Base-by-base conservation (phyloP, 2,797 vertebrate genomes). In the Pipistrellus kuhlii region DNA sequence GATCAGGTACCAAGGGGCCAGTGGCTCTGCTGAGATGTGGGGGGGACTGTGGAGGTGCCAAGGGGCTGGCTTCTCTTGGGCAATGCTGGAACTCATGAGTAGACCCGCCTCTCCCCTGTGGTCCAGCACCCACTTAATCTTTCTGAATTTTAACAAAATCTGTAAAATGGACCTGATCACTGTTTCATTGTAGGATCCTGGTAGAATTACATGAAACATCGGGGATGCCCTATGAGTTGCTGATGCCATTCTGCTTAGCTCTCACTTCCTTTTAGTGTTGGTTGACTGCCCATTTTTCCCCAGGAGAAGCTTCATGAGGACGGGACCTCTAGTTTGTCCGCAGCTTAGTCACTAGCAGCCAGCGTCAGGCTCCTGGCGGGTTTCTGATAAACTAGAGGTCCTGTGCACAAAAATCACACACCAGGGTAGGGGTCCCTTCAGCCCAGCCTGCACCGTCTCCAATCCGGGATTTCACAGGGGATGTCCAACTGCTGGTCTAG, bases 31-130 rank as follows among this genome's bases (percentile, higher is more conserved):
- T 41, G 41, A 27, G 78, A 38, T 66, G 17, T 25, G 12, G 75
- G 3, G 7, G 75, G 5, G 38, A 30, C 21, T 3, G 1, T 30
- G 59, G 35, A 11, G 21, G 4, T 15, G 6, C 48, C 32, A 4
- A 25, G 8, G 30, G 48, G 2, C 57, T 66, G 41, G 46, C 30
- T 23, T 76, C 87, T 69, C 17, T 4, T 3, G 27, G 35, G 66
- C 1, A 0, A 1, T 11, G 11, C 12, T 11, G 5, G 66, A 59
- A 62, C 41, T 25, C 3, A 0, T 15, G 57, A 9, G 9, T 25
- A 2, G 6, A 17, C n/a, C 71, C 30, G 27, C 44, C 32, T 23
- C 4, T 35, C 27, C n/a, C 4, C 41, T 59, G 7, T 5, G 1
- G n/a, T 13, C 51, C 38, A 30, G 20, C 69, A 20, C 6, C 46